phyloP scores from a whole-genome alignment of 2,888 invertebrate species.

The Drosophila robusta region DNA sequence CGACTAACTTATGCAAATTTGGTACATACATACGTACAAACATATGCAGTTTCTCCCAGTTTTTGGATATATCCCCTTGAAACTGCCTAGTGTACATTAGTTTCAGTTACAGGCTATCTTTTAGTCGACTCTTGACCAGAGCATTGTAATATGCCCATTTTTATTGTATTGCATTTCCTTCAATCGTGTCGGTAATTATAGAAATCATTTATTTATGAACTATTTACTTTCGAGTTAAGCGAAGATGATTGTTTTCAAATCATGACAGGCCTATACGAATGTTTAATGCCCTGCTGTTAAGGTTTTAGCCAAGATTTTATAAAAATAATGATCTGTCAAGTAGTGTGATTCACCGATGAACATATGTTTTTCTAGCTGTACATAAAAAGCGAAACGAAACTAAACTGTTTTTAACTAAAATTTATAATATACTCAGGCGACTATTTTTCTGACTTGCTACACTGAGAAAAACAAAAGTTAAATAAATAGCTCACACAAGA shows the following conservation, averaged over 20 bases:
- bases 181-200: slow-evolving; percentile 56
- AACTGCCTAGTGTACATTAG: too few species aligned
- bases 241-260: slow-evolving; percentile 30
- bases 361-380: background rate
- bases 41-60: too few species aligned
- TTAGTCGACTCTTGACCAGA: background rate
- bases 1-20: too few species aligned
- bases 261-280: background rate
- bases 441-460: background rate
- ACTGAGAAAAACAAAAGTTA: background rate
- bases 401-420: background rate
- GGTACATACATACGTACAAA: too few species aligned
- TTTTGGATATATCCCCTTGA: too few species aligned
- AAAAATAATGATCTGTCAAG: background rate
- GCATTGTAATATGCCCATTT: slow-evolving; percentile 4
- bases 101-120: slow-evolving; percentile 4
- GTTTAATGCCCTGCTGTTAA: slow-evolving; percentile 13
- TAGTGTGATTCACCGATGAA: background rate
- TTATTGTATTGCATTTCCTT: slow-evolving; percentile 17
- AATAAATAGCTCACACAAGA: background rate
- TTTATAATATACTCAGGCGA: background rate
- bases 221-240: slow-evolving; percentile 60
- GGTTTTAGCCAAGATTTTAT: background rate
- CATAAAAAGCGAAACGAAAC: background rate
- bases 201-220: slow-evolving; percentile 70